Evolutionary conservation across 2,113 vertebrate genomes (phyloP).

Genomic region (Bostrychus sinensis): DNA sequence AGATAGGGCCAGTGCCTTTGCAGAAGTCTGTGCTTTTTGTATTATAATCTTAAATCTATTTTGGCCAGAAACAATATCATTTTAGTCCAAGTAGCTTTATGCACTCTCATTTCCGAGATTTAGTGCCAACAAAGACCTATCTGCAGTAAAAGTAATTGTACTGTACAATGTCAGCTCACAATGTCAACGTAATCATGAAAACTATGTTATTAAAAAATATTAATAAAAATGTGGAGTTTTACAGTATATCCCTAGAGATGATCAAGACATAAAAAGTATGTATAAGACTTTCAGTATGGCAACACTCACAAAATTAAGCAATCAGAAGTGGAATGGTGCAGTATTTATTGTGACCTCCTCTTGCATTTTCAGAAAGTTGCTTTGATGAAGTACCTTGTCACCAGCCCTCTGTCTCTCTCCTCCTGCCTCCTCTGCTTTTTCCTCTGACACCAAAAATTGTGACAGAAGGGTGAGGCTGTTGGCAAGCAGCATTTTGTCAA

Average conservation of each 20-base stretch:
- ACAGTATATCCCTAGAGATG: not conserved
- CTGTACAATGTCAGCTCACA: not conserved
- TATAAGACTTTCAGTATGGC: not conserved
- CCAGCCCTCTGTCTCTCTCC: constrained; percentile 17
- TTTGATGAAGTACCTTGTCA: constrained; percentile 54
- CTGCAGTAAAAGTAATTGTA: not conserved
- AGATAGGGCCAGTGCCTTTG: too few relatives aligned
- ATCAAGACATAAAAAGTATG: constrained; percentile 3
- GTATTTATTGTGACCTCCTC: constrained; percentile 16
- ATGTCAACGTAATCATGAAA: not conserved
- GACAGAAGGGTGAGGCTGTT: constrained; percentile 50
- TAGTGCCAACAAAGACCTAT: too few relatives aligned
- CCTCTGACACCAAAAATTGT: constrained; percentile 42
- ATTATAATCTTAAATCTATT: too few relatives aligned
- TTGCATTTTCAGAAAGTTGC: constrained; percentile 26
- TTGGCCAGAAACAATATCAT: too few relatives aligned
- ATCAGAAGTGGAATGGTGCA: constrained; percentile 5
- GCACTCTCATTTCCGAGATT: too few relatives aligned
- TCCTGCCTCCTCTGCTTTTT: constrained; percentile 28
- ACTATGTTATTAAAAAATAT: not conserved
- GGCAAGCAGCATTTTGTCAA: constrained; percentile 61
- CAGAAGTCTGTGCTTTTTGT: too few relatives aligned
- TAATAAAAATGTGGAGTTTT: not conserved
- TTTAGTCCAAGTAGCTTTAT: too few relatives aligned
- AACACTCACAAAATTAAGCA: not conserved